Conservation (phyloP, 1,140 invertebrate species). For the Trissolcus basalis region DNA sequence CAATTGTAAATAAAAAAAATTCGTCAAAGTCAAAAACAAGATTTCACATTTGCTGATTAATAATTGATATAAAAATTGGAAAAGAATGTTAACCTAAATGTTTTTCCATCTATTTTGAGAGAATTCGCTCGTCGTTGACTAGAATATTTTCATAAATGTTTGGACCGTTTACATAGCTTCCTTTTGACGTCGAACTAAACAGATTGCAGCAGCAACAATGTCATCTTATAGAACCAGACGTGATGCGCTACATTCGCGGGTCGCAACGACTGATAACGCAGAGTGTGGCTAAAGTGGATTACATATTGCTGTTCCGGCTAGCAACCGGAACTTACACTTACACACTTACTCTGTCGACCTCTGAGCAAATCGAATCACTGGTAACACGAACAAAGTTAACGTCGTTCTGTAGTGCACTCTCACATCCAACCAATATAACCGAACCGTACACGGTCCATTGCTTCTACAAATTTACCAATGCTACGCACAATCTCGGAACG, state of each 20-base stretch:
- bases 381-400: slow-evolving; percentile 60
- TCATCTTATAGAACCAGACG: slow-evolving; percentile 45
- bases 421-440: slow-evolving; percentile 35
- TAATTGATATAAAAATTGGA: no score
- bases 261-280: slow-evolving; percentile 56
- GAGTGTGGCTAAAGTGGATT: slow-evolving; percentile 63
- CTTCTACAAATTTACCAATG: slow-evolving; percentile 42
- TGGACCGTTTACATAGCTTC: slow-evolving; percentile 27
- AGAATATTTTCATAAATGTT: slow-evolving; percentile 17
- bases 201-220: slow-evolving; percentile 39
- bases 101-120: no score
- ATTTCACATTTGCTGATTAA: no score
- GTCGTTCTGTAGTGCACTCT: slow-evolving; percentile 43
- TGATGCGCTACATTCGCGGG: slow-evolving; percentile 38
- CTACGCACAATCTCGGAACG: slow-evolving; percentile 51
- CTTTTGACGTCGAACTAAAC: slow-evolving; percentile 28
- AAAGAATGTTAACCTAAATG: no score
- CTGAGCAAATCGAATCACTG: slow-evolving; percentile 58
- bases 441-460: slow-evolving; percentile 45
- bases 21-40: no score
- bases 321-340: slow-evolving; percentile 53
- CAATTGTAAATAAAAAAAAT: no score
- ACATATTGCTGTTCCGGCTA: slow-evolving; percentile 60
- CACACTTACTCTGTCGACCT: slow-evolving; percentile 58
- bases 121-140: not conserved